A percentile compares a stretch with the other conserved stretches of the same genome.
These are phyloP conservation scores for Hydrochoerus hydrochaeris DNA, from an alignment of 2,113 vertebrate genomes.

Conservation along the genomic window DNA sequence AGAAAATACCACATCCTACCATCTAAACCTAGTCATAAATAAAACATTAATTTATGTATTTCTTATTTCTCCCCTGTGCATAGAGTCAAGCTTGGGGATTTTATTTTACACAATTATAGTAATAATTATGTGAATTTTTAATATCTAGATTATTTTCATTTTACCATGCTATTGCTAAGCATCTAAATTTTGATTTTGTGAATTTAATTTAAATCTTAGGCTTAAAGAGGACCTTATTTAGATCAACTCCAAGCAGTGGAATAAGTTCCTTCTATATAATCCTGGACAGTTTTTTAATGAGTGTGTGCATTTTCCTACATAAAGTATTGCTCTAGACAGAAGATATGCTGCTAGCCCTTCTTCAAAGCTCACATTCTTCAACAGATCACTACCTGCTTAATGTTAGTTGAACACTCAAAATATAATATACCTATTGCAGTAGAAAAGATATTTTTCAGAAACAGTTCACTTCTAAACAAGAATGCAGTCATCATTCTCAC, in stretches of 20 bases:
- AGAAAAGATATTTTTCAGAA: slow-evolving; percentile 29
- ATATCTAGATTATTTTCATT: not conserved
- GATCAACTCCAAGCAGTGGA: not conserved
- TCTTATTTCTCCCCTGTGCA: not conserved
- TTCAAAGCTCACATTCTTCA: not conserved
- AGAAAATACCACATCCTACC: not conserved
- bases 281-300: not conserved
- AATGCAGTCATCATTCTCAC: not conserved
- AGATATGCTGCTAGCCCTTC: not conserved
- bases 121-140: slow-evolving; percentile 9
- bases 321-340: not conserved
- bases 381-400: not conserved
- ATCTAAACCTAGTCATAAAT: not conserved
- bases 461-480: not conserved
- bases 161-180: not conserved
- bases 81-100: not conserved
- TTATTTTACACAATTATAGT: not conserved
- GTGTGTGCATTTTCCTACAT: not conserved
- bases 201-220: not conserved
- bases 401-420: not conserved
- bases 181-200: slow-evolving; percentile 15
- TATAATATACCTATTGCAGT: not conserved
- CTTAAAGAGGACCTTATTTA: not conserved
- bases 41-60: slow-evolving; percentile 8
- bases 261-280: not conserved